Evolutionary conservation across 2,888 invertebrate genomes (phyloP).

Genomic region (Blomia tropicalis): DNA sequence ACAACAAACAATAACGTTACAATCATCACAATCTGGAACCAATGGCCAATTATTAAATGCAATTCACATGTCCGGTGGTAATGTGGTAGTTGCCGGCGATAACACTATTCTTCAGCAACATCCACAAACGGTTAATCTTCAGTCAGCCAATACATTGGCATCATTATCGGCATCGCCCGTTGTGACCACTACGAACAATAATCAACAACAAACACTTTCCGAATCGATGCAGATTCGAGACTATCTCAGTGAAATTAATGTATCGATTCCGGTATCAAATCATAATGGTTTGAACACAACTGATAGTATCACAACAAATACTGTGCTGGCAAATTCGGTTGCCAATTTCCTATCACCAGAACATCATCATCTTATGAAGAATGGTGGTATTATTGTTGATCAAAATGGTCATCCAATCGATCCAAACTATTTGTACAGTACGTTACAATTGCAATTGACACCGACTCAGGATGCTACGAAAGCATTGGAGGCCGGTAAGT

Average conservation of each 20-base stretch:
- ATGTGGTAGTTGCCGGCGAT: slow-evolving; percentile 1
- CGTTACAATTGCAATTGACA: background rate
- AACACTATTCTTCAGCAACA: slow-evolving; percentile 2
- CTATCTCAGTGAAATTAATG: slow-evolving; percentile 14
- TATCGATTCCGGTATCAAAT: background rate
- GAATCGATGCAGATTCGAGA: slow-evolving; percentile 10
- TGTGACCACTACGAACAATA: no score
- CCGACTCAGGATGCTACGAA: background rate
- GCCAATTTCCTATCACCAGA: background rate
- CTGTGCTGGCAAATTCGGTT: background rate
- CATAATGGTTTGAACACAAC: background rate
- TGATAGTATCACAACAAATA: no score
- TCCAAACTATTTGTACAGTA: slow-evolving; percentile 15
- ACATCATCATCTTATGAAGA: slow-evolving; percentile 10
- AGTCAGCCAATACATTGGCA: background rate
- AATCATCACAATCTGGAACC: background rate
- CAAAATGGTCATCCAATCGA: background rate
- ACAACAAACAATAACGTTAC: background rate
- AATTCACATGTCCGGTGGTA: background rate
- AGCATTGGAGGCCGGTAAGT: background rate
- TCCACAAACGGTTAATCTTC: no score
- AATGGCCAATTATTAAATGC: background rate
- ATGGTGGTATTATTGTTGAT: slow-evolving; percentile 6
- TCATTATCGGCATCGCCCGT: no score
- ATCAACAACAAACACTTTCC: background rate